Conservation (phyloP, 2,797 vertebrate genomes). For the Emys orbicularis region DNA sequence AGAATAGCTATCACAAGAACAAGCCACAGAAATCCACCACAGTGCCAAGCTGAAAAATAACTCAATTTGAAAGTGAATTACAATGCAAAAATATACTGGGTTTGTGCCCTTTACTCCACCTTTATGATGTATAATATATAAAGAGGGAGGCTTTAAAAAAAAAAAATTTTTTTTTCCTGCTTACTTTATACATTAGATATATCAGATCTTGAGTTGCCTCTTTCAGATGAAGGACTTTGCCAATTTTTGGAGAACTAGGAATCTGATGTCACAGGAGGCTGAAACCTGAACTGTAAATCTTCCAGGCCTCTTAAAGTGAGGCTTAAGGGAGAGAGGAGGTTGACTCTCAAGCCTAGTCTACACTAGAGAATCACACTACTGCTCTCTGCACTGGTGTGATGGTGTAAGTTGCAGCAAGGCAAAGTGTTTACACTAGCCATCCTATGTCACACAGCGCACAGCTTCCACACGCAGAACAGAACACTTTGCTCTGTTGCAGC, state of each 20-base stretch:
- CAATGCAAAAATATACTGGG: not conserved
- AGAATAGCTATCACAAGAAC: not conserved
- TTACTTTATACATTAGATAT: not conserved
- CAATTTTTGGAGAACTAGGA: not conserved
- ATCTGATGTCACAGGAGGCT: fast-evolving
- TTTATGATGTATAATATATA: fast-evolving
- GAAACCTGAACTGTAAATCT: not conserved
- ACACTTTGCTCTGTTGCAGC: not conserved
- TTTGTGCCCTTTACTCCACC: not conserved
- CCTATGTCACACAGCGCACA: not conserved
- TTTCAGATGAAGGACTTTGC: not conserved
- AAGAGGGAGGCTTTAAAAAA: not conserved
- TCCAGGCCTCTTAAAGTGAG: not conserved
- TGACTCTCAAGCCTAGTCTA: not conserved
- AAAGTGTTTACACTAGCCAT: not conserved
- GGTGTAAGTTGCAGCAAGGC: not conserved
- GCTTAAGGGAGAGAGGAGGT: not conserved
- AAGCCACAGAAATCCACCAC: fast-evolving
- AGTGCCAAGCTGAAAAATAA: fast-evolving
- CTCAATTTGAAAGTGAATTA: not conserved
- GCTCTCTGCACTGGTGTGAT: not conserved
- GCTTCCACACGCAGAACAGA: not conserved
- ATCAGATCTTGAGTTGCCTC: not conserved
- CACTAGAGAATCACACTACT: not conserved
- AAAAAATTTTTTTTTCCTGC: not conserved